Evolutionary conservation across 64 coral and sea anemone species (phyloP).

Genomic region (Porites lutea): DNA sequence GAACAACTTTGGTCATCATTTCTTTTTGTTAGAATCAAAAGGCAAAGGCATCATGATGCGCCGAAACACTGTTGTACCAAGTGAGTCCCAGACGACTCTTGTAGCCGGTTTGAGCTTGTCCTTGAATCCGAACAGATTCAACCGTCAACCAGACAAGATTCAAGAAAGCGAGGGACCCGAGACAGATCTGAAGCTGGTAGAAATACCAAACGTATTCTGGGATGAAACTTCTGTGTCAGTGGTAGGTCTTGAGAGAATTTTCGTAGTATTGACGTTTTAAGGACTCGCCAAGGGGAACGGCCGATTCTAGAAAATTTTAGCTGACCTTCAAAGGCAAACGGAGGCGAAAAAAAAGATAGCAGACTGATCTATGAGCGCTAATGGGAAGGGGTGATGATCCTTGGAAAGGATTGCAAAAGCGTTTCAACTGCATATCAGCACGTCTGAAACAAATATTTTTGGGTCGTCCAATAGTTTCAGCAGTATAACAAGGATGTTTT

Average conservation of each 20-base stretch:
- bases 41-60: neutral
- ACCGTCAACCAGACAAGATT: neutral
- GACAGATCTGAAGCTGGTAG: neutral
- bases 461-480: too few relatives aligned
- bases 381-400: too few relatives aligned
- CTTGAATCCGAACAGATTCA: neutral
- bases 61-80: neutral
- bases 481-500: too few relatives aligned
- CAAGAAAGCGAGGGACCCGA: neutral
- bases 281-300: too few relatives aligned
- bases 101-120: neutral
- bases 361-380: too few relatives aligned
- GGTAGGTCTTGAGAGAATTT: neutral
- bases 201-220: constrained; percentile 8
- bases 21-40: neutral
- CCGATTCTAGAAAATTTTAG: too few relatives aligned
- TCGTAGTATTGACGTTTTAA: neutral
- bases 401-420: too few relatives aligned
- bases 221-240: constrained; percentile 7
- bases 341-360: too few relatives aligned
- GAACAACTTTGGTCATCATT: too few relatives aligned
- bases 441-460: too few relatives aligned
- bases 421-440: too few relatives aligned
- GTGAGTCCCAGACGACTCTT: neutral
- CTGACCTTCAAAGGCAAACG: too few relatives aligned